Evolutionary conservation across 23 tunicate species (phyloP).

Genomic region (Phallusia fumigata): DNA sequence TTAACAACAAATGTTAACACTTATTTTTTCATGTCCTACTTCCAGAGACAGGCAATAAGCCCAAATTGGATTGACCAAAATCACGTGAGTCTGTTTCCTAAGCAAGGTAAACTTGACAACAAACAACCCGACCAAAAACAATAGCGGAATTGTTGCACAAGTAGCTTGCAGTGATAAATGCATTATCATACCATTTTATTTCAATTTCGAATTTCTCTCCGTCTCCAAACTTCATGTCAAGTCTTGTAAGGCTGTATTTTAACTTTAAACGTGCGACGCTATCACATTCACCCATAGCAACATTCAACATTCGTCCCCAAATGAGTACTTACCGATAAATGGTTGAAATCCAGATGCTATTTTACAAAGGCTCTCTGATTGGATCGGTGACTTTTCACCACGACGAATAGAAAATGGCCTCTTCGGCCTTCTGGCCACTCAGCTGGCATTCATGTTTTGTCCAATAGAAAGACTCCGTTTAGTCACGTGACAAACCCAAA

Average conservation of each 20-base stretch:
- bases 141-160: too few relatives aligned
- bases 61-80: too few relatives aligned
- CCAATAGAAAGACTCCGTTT: constrained; percentile 5
- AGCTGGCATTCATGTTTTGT: constrained; percentile 7
- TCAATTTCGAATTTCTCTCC: too few relatives aligned
- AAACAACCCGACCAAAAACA: too few relatives aligned
- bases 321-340: constrained; percentile 6
- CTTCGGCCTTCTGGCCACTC: constrained; percentile 23
- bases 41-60: too few relatives aligned
- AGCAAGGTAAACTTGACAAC: too few relatives aligned
- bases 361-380: constrained; percentile 24
- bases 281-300: not conserved
- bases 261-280: not conserved
- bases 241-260: not conserved
- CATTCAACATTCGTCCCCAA: constrained; percentile 3
- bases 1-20: too few relatives aligned
- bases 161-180: too few relatives aligned
- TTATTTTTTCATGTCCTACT: too few relatives aligned
- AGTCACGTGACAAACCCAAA: constrained; percentile 18
- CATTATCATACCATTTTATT: too few relatives aligned
- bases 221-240: too few relatives aligned
- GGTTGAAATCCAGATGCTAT: constrained; percentile 21
- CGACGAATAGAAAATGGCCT: constrained; percentile 43
- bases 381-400: constrained; percentile 30
- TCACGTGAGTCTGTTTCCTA: too few relatives aligned